Evolutionary conservation across 1,140 invertebrate species (phyloP), one percentile per base, ranked within the genome.

Genomic region (Zaprionus ornatus): DNA sequence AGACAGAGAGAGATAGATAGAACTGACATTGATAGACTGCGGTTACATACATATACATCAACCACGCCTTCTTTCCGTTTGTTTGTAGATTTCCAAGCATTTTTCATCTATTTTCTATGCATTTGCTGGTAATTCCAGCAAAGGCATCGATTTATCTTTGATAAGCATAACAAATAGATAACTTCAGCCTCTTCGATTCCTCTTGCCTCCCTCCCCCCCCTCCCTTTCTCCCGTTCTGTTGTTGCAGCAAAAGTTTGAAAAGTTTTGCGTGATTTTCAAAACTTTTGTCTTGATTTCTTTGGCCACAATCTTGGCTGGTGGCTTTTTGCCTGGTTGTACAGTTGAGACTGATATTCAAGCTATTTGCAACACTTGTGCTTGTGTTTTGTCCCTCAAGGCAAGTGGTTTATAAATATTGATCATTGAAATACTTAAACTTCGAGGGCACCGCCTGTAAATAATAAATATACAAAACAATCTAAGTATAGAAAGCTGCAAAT

Each of bases 211-310:
- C 32, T 1, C 10, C 1, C 32, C 9, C 2, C 3, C 27, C 75
- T 78, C 74, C 57, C 63, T n/a, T 54, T 82, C 63, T 64, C 64
- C 42, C 6, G 29, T 29, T 69, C 42, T 56, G 66, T 55, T 73
- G 52, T 57, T 60, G 29, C 9, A 63, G 72, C 72, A 72, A 83
- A 83, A 83, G 72, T 83, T 83, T 50, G 66, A 57, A 57, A 82
- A 82, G 70, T 82, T 82, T 23, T 76, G 71, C 62, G 80, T 76
- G 80, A 80, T 82, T 82, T 74, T 60, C 48, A 50, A 55, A 75
- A 75, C 71, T 82, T 79, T 82, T 82, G 75, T 82, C 80, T 82
- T 75, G 70, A 82, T 82, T 82, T 75, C 59, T 75, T 54, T 74
- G 80, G 73, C 40, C 40, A 45, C 40, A 17, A 17, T 45, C n/a